Evolutionary conservation across 1,140 invertebrate genomes (phyloP), one percentile per base, ranked within the genome.

Genomic region (Lepidostoma basale): DNA sequence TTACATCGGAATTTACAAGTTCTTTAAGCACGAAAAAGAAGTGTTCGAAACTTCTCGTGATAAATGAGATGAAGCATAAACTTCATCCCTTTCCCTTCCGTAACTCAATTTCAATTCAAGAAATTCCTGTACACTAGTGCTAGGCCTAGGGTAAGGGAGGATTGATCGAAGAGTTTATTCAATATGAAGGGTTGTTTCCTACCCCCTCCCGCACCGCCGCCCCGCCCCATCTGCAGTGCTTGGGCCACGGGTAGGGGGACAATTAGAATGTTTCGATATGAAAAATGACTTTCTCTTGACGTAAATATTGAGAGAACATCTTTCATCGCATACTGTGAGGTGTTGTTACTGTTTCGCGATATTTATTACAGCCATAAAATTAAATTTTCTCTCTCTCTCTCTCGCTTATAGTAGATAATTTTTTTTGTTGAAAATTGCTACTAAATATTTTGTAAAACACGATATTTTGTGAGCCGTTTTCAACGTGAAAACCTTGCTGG

Each of bases 121-220:
- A 56, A 49, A 56, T 36, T 56, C 52, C 52, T 36, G 16, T 22
- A 18, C 52, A 39, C 52, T 36, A 16, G 16, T 1, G 14, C 3
- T 23, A 60, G 56, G 56, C 39, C 33, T 40, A 60, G 39, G 56
- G 36, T 60, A 60, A 60, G 56, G 22, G 28, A 60, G 56, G 56
- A 60, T 60, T 40, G 56, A 60, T 60, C 33, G 56, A 42, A 60
- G 39, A 60, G 56, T 60, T 60, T 60, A 60, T 60, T 60, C 56
- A 60, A 60, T 60, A 40, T 60, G 56, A 60, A 60, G 56, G 56
- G 56, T 60, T 60, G 36, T 25, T 23, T 42, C 39, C 6, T 12
- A 5, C 30, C 12, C 12, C 6, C 30, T 5, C 20, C 22, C 56
- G 28, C 54, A n/a, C 54, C 9, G 20, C 16, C 10, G 14, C 10